Evolutionary conservation across 2,113 vertebrate genomes (phyloP).

Genomic region (Fregata magnificens): DNA sequence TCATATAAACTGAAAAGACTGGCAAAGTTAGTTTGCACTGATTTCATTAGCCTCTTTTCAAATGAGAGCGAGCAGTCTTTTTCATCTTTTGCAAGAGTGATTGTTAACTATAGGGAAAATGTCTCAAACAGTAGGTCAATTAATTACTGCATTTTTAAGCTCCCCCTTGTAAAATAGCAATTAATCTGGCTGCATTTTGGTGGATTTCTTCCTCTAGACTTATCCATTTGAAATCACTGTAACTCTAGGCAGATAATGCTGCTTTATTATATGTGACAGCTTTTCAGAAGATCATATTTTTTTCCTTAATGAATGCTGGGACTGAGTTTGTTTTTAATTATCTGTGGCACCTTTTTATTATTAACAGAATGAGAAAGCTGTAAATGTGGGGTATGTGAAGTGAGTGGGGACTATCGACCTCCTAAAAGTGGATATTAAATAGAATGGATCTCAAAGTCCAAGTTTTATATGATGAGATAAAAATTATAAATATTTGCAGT

Average conservation of each 20-base stretch:
- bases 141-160: constrained; percentile 71
- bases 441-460: neutral
- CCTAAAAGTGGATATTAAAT: constrained; percentile 30
- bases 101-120: constrained; percentile 59
- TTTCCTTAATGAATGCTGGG: constrained; percentile 47
- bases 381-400: constrained; percentile 33
- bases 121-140: constrained; percentile 67
- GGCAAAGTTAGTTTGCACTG: neutral
- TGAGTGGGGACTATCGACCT: constrained; percentile 10
- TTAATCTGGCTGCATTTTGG: constrained; percentile 69
- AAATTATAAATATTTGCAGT: neutral
- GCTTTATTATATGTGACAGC: constrained; percentile 64
- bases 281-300: constrained; percentile 56
- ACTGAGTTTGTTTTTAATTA: constrained; percentile 73
- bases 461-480: neutral
- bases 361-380: constrained; percentile 47
- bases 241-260: constrained; percentile 47
- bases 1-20: neutral
- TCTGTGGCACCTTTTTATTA: constrained; percentile 57
- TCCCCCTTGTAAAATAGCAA: constrained; percentile 65
- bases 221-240: constrained; percentile 65
- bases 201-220: constrained; percentile 36
- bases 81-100: constrained; percentile 15
- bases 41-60: constrained; percentile 1
- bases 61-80: constrained; percentile 1